Evolutionary conservation across 2,797 vertebrate genomes (phyloP).

Genomic region (Loriculus beryllinus): DNA sequence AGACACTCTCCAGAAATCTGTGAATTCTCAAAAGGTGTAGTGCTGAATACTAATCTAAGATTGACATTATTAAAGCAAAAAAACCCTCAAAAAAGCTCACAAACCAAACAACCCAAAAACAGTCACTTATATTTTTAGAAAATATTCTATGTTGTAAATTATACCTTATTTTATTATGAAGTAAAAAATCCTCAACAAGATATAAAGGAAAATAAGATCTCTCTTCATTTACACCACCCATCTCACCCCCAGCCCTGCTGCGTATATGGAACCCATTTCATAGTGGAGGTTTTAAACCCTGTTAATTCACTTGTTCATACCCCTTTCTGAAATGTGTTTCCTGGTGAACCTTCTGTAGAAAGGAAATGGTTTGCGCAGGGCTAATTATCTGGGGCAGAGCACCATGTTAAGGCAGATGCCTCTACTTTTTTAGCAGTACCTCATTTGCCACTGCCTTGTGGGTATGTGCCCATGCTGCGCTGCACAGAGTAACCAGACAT

Average conservation of each 20-base stretch:
- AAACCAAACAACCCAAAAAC: neutral
- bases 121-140: neutral
- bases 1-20: neutral
- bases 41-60: neutral
- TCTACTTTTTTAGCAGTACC: neutral
- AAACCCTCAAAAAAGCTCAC: fast-evolving
- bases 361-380: neutral
- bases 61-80: neutral
- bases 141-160: neutral
- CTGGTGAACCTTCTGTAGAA: neutral
- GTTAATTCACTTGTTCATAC: neutral
- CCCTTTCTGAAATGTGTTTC: neutral
- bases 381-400: neutral
- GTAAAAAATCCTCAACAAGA: neutral
- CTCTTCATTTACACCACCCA: neutral
- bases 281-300: neutral
- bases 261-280: neutral
- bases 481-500: neutral
- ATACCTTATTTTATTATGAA: neutral
- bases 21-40: neutral
- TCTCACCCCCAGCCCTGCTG: neutral
- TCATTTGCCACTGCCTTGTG: neutral
- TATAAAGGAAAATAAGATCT: neutral
- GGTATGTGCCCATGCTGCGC: neutral
- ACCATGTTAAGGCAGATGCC: neutral